Base-by-base conservation (phyloP, 92 coral and sea anemone species). In the Galaxea fascicularis region DNA sequence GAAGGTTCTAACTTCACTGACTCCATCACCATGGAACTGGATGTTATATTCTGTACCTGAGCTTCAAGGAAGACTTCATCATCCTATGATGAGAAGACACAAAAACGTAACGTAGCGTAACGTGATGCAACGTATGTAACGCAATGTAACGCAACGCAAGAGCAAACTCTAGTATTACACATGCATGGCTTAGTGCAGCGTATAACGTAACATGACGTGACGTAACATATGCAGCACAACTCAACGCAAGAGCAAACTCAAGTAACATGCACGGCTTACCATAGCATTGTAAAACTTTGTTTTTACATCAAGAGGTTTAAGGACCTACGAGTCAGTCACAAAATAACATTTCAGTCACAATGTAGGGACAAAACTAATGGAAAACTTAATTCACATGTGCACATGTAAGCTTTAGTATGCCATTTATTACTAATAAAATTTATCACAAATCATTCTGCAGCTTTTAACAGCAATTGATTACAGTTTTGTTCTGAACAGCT, bases 41-140 rank as follows among this genome's bases (percentile, higher is more conserved):
- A 84, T 17, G 99, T 97, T 79, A 97, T 97, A 84, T 97, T 97
- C 85, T 97, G 99, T 13, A 97, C 99, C 89, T 97, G 99, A 18
- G 98, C 98, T 76, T 97, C 99, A 70, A 97, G 86, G 74, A 93
- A 97, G 74, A 95, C 93, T 69, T 86, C 90, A 83, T 97, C 98
- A 87, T 94, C 94, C 99, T 96, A 62, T 13, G 10, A 16, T 4
- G 7, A 56, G 8, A 56, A 4, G 8, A 0, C 7, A 0, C n/a
- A n/a, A n/a, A n/a, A n/a, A n/a, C n/a, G n/a, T n/a, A n/a, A n/a
- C n/a, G n/a, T n/a, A n/a, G n/a, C n/a, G n/a, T n/a, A n/a, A n/a
- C n/a, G n/a, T n/a, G n/a, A n/a, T n/a, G n/a, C n/a, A n/a, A n/a
- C n/a, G n/a, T n/a, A n/a, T n/a, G n/a, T n/a, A n/a, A n/a, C n/a